Conservation (phyloP, 30 jellyfish, hydroid and myxozoan genomes). For the Aurelia aurita region DNA sequence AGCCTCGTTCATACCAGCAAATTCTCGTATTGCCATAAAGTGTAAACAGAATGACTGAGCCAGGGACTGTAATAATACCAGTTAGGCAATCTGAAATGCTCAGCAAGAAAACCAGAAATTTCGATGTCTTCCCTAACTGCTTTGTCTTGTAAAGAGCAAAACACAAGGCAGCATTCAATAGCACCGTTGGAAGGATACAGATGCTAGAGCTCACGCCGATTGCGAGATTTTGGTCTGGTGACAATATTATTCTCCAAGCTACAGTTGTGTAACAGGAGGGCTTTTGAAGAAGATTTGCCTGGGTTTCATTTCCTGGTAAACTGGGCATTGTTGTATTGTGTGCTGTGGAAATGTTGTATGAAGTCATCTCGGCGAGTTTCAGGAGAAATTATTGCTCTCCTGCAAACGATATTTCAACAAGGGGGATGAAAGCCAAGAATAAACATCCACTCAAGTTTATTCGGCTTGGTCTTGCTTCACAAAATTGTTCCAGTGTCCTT, state of each 20-base stretch:
- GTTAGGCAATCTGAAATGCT: slow-evolving; percentile 46
- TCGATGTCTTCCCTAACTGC: slow-evolving; percentile 29
- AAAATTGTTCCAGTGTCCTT: too few relatives aligned
- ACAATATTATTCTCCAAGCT: slow-evolving; percentile 43
- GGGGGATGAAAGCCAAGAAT: too few relatives aligned
- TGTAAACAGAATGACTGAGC: slow-evolving; percentile 16
- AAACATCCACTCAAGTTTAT: too few relatives aligned
- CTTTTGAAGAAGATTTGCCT: neutral
- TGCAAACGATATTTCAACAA: too few relatives aligned
- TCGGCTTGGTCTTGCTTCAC: too few relatives aligned
- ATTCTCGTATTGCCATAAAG: slow-evolving; percentile 39
- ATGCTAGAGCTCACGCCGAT: neutral
- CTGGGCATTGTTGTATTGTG: too few relatives aligned
- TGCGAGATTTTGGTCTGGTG: slow-evolving; percentile 8
- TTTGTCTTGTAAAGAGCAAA: slow-evolving; percentile 25
- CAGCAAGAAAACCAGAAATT: slow-evolving; percentile 18
- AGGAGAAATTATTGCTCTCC: too few relatives aligned
- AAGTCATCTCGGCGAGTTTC: too few relatives aligned
- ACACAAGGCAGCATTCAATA: slow-evolving; percentile 19
- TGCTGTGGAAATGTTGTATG: too few relatives aligned
- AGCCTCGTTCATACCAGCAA: slow-evolving; percentile 38
- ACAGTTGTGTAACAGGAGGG: slow-evolving; percentile 46
- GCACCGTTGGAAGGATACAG: slow-evolving; percentile 15
- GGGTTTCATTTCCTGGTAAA: too few relatives aligned
- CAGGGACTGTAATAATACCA: slow-evolving; percentile 34